A percentile compares a stretch with the other conserved stretches of the same genome.
These are phyloP conservation scores for Melipona beecheii DNA, from an alignment of 2,888 invertebrate species.

Conservation along the genomic window DNA sequence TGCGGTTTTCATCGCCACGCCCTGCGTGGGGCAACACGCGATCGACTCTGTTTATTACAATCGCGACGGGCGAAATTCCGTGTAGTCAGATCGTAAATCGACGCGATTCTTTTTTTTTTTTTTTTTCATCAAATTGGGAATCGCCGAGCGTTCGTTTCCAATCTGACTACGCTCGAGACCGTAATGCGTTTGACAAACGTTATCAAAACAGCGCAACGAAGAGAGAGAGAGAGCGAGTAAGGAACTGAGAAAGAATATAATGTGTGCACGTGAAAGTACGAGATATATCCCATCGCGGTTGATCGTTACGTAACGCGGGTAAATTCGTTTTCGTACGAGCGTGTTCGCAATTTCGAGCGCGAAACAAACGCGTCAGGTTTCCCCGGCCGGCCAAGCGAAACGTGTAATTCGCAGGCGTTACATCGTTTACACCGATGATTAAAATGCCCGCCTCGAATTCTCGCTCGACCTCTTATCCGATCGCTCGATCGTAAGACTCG, in stretches of 20 bases:
- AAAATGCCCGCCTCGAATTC: slow-evolving; percentile 44
- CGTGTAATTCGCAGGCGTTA: slow-evolving; percentile 51
- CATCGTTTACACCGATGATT: slow-evolving; percentile 44
- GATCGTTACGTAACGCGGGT: slow-evolving; percentile 27
- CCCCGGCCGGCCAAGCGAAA: slow-evolving; percentile 33
- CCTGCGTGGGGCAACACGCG: too few relatives aligned
- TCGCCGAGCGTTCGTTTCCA: slow-evolving; percentile 9
- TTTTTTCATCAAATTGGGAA: slow-evolving; percentile 18
- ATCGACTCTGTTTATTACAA: slow-evolving; percentile 16
- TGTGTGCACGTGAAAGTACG: slow-evolving; percentile 34
- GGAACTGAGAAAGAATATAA: slow-evolving; percentile 10
- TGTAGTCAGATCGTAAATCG: slow-evolving; percentile 31
- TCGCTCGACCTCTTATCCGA: slow-evolving; percentile 20
- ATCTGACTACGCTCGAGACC: slow-evolving; percentile 29
- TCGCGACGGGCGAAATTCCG: slow-evolving; percentile 38
- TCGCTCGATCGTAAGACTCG: slow-evolving; percentile 25
- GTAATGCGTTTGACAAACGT: slow-evolving; percentile 7
- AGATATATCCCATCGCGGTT: slow-evolving; percentile 14
- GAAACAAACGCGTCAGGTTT: slow-evolving; percentile 12
- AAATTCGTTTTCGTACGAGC: slow-evolving; percentile 44
- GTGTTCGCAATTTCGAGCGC: slow-evolving; percentile 46
- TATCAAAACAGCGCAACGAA: background rate
- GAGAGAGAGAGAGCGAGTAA: too few relatives aligned
- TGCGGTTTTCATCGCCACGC: background rate
- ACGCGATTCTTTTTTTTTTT: background rate